Evolutionary conservation across 35 echinoderm and acorn worm species (phyloP), one percentile per base, ranked within the genome.

Genomic region (Lytechinus variegatus): DNA sequence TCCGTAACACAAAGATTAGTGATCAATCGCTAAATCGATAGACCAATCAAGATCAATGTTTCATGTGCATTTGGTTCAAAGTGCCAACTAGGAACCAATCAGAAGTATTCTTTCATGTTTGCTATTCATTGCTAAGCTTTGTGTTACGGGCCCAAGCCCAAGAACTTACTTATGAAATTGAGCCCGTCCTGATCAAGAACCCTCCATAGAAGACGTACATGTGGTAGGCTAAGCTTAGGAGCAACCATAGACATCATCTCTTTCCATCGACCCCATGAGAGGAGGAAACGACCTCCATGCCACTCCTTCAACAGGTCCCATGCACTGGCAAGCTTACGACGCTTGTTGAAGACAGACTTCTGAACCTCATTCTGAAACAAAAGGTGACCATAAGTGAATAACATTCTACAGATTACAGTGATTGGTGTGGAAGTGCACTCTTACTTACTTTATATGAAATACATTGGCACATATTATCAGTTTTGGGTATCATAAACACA

Each of bases 351-450:
- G 8, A 99, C 98, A 21, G 97, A 98, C 91, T 95, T 99, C 92
- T 99, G 98, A 27, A 99, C 98, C 89, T 99, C 98, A 86, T 97
- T 99, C 98, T 99, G 92, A 44, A 44, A 94, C 66, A 60, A 21
- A 87, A 16, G 95, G 86, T 92, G 44, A 44, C 33, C 33, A 44
- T 44, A 44, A 44, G 33, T 44, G 33, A 44, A 44, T 44, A 44
- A 79, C 3, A 79, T 79, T 19, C n/a, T 6, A 27, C 66, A 79
- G 66, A n/a, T 24, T 58, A 79, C 7, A 24, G 66, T n/a, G 21
- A 79, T 6, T 79, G 66, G 24, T 79, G 19, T 24, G 5, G 66
- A 44, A 44, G 33, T 44, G 33, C 33, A 44, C 33, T 44, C 33
- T 44, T 44, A 44, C 33, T 44, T 44, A 44, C 1, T 44, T 44